Base-by-base conservation (phyloP, 1,140 invertebrate species). In the Euwallacea similis region DNA sequence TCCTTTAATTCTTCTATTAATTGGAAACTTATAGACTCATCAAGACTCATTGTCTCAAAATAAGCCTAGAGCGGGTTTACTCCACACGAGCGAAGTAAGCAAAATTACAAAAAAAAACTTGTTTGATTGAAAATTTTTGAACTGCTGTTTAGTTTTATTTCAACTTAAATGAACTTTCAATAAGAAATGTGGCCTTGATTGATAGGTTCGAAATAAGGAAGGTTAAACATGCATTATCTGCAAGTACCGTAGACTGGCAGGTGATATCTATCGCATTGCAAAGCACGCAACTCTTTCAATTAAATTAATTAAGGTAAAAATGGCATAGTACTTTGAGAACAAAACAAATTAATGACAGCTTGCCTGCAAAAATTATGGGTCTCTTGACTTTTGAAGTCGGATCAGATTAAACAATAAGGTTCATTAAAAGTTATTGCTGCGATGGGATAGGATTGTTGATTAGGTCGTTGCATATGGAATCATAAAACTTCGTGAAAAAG, bases 271-370 rank as follows among this genome's bases (percentile, higher is more conserved):
- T 58, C 21, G 42, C 59, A 42, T 9, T 61, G 9, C 59, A 42
- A 42, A 61, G 21, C 59, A 61, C 59, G 59, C 59, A 43, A 61
- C 8, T 10, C 59, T 61, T 61, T 61, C 33, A 42, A 42, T 42
- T 61, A 61, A 43, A 61, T 61, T 41, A 61, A 61, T 61, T 61
- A 43, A 61, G 42, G 59, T 33, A 58, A 58, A 58, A 58, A 33
- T 10, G 55, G 10, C 55, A 33, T 58, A 58, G 55, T n/a, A 21
- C 21, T 58, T 58, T 10, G 59, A 43, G 15, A 43, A 61, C 59
- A 61, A 42, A 61, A 42, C 59, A 61, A 61, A 42, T 61, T 61
- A 42, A 61, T 43, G 16, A 42, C 4, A 4, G 21, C 21, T 61
- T 41, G 33, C 9, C n/a, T 42, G 42, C 42, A 61, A 61, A 61